phyloP scores from a whole-genome alignment of 1,140 invertebrate genomes.

The Holotrichia oblita region DNA sequence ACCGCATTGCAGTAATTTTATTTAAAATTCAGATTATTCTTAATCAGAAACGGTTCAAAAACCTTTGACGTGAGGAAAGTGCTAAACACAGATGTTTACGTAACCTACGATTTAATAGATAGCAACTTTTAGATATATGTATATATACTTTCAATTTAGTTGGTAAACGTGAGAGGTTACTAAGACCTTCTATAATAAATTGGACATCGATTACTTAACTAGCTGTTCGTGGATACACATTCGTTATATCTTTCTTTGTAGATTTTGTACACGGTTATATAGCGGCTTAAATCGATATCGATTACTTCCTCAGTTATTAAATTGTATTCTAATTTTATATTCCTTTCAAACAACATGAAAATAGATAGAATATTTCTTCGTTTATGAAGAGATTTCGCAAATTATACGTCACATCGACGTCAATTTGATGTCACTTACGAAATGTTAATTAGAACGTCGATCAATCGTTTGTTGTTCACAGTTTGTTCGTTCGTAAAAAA shows the following conservation, averaged over 20 bases:
- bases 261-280: no score
- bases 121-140: not conserved
- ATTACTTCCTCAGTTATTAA: no score
- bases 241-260: no score
- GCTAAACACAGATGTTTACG: not conserved
- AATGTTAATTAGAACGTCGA: no score
- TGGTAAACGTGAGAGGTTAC: not conserved
- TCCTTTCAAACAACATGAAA: not conserved
- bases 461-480: no score
- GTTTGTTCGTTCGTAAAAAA: no score
- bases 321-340: not conserved
- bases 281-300: no score
- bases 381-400: not conserved
- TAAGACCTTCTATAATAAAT: conserved; percentile 7
- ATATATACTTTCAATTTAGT: conserved; percentile 1
- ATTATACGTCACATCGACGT: no score
- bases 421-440: no score
- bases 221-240: not conserved
- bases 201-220: not conserved
- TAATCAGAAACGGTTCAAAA: not conserved
- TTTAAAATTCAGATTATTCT: not conserved
- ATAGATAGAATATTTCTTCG: not conserved
- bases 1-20: not conserved
- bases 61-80: not conserved
- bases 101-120: not conserved